Conservation (phyloP, 2,113 vertebrate genomes). For the Neopipo cinnamomea region DNA sequence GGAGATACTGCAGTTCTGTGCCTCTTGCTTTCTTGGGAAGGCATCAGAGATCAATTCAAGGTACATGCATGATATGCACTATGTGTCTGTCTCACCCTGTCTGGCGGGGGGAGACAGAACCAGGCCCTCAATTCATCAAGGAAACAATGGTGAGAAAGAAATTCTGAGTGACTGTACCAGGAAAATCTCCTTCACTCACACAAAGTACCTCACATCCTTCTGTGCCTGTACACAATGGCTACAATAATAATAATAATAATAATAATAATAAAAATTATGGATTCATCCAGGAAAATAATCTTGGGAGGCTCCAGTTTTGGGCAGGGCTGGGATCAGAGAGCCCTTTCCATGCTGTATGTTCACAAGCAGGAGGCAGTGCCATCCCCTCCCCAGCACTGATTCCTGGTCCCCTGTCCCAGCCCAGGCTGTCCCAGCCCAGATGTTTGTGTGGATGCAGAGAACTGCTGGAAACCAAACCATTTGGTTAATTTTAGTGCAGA, state of each 20-base stretch:
- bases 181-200: neutral
- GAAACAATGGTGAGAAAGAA: neutral
- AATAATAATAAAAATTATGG: neutral
- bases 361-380: neutral
- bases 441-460: neutral
- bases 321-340: neutral
- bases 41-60: neutral
- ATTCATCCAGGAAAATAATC: neutral
- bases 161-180: neutral
- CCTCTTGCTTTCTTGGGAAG: neutral
- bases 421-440: neutral
- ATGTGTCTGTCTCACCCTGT: neutral
- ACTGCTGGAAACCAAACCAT: neutral
- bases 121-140: neutral
- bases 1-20: neutral
- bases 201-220: neutral
- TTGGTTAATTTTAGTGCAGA: neutral
- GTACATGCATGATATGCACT: neutral
- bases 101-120: neutral
- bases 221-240: neutral
- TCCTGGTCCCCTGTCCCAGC: neutral
- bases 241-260: neutral
- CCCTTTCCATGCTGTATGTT: neutral
- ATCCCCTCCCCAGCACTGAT: neutral
- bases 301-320: neutral